Conservation (phyloP, 2,113 vertebrate species). For the Miniopterus natalensis region DNA sequence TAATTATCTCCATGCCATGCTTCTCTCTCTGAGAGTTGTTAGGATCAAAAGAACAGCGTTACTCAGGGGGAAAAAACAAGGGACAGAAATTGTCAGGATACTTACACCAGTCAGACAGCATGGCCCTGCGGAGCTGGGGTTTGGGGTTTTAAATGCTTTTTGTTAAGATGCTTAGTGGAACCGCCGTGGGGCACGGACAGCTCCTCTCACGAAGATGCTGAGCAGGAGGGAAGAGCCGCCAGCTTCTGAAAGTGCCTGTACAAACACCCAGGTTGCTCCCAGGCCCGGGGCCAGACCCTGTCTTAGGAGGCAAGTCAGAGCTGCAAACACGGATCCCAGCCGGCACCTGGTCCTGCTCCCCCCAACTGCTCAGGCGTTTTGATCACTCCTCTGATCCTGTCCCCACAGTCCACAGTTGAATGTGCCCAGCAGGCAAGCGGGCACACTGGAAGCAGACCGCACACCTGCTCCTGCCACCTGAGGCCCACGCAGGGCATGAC, state of each 20-base stretch:
- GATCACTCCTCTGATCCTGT: too few species aligned
- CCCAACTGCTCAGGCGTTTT: rapidly evolving
- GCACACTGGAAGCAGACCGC: not conserved
- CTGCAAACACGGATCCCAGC: not conserved
- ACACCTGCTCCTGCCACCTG: too few species aligned
- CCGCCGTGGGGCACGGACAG: rapidly evolving
- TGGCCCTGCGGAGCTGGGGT: not conserved
- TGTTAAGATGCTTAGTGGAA: not conserved
- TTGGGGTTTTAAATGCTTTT: not conserved
- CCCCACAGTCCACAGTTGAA: not conserved
- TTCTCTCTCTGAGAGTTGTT: not conserved
- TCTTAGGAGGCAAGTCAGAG: not conserved
- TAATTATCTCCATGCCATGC: not conserved
- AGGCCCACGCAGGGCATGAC: rapidly evolving
- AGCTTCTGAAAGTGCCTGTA: not conserved
- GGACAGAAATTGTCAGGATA: not conserved
- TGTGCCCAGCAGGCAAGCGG: not conserved
- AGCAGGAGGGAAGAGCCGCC: rapidly evolving
- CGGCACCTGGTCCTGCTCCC: rapidly evolving
- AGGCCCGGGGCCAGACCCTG: not conserved
- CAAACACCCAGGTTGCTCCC: not conserved
- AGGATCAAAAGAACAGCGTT: constrained; percentile 57
- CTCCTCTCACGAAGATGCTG: not conserved
- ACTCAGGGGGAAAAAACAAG: not conserved
- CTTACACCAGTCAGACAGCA: not conserved